Percentiles rank a stretch among this genome's conserved stretches.
phyloP scores from a whole-genome alignment of 2,797 vertebrate genomes.

The Rhinichthys osculus region DNA sequence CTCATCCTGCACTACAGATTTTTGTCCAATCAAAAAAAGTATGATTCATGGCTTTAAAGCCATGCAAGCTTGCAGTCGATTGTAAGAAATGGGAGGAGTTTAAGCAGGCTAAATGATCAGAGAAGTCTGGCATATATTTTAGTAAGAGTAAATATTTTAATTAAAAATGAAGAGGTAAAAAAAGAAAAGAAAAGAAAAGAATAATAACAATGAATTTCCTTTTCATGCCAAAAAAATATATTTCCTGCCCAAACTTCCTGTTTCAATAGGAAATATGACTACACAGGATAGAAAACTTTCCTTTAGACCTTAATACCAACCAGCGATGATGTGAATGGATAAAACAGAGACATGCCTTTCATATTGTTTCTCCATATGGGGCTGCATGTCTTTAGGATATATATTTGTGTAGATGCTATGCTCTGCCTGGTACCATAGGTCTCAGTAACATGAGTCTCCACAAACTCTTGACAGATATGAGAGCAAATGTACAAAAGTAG shows the following conservation, averaged over 20 bases:
- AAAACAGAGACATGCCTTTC: slow-evolving; percentile 40
- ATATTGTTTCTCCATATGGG: slow-evolving; percentile 39
- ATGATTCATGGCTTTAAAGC: neutral
- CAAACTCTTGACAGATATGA: slow-evolving; percentile 15
- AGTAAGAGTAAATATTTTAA: neutral
- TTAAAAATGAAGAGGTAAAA: neutral
- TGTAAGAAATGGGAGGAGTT: neutral
- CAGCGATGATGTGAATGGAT: slow-evolving; percentile 43
- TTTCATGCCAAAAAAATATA: neutral
- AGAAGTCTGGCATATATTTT: neutral
- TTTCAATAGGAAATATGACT: neutral
- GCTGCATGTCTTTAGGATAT: neutral
- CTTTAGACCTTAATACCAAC: slow-evolving; percentile 35
- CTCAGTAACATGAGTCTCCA: slow-evolving; percentile 57
- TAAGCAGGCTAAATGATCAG: neutral
- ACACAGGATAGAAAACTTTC: neutral
- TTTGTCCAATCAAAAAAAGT: neutral
- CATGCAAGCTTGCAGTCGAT: neutral
- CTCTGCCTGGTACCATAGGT: slow-evolving; percentile 26
- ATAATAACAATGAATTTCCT: neutral
- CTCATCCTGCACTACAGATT: neutral
- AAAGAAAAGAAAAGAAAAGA: neutral
- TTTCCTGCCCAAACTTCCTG: neutral
- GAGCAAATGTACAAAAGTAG: slow-evolving; percentile 20
- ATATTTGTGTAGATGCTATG: slow-evolving; percentile 46